Conservation (phyloP, 2,113 vertebrate species). For the Accipiter virgatus region DNA sequence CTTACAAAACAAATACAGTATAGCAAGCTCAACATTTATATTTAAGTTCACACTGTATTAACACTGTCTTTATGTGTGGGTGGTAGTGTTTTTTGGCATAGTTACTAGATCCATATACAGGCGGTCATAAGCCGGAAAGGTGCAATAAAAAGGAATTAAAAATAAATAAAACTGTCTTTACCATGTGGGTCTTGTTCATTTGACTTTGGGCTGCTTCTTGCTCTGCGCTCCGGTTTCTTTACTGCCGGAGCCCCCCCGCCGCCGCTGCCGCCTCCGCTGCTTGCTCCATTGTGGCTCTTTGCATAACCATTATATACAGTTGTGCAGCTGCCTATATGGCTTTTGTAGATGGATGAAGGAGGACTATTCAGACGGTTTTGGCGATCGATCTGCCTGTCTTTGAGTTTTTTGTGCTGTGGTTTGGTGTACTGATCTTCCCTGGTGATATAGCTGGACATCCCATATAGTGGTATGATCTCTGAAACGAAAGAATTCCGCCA, state of each 20-base stretch:
- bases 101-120: not conserved
- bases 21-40: not conserved
- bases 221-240: conserved; percentile 86
- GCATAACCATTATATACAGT: conserved; percentile 87
- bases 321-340: conserved; percentile 76
- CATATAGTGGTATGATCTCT: conserved; percentile 96
- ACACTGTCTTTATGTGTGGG: not conserved
- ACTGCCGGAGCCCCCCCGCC: conserved; percentile 68
- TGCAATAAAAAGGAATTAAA: conserved; percentile 30
- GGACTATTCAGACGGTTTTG: conserved; percentile 95
- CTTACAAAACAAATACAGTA: not conserved
- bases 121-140: not conserved
- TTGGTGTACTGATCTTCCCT: conserved; percentile 93
- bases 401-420: conserved; percentile 94
- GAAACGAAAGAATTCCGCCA: not conserved
- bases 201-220: conserved; percentile 88
- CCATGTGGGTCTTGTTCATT: conserved; percentile 85
- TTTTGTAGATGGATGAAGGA: conserved; percentile 89
- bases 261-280: conserved; percentile 50
- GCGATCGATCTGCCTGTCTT: conserved; percentile 89
- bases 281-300: conserved; percentile 76
- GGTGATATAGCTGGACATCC: conserved; percentile 93
- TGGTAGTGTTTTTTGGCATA: conserved; percentile 11
- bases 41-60: not conserved
- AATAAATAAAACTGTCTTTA: conserved; percentile 52